phyloP scores from a whole-genome alignment of 2,113 vertebrate genomes.

The Redunca redunca region DNA sequence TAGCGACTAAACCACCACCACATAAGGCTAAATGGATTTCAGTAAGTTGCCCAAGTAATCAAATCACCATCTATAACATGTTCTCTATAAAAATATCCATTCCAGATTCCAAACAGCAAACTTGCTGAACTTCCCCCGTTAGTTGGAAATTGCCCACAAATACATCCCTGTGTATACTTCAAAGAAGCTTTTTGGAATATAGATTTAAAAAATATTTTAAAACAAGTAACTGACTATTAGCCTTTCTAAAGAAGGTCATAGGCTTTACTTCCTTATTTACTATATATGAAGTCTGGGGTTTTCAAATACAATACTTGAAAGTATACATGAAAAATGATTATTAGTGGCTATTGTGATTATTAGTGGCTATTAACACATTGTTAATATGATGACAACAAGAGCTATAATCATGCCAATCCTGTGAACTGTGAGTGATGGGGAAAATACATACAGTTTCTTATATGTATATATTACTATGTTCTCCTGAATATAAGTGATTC shows the following conservation, averaged over 20 bases:
- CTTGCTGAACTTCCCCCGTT: not conserved
- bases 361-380: not conserved
- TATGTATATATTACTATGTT: not conserved
- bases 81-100: not conserved
- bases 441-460: conserved; percentile 22
- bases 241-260: not conserved
- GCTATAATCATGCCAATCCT: not conserved
- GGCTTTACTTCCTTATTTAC: not conserved
- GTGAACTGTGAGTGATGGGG: not conserved
- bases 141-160: not conserved
- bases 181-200: not conserved
- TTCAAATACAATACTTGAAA: conserved; percentile 28
- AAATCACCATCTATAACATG: not conserved
- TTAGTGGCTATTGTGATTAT: not conserved
- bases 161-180: not conserved
- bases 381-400: not conserved
- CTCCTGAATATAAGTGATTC: conserved; percentile 17
- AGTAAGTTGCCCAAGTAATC: not conserved
- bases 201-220: not conserved
- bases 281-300: not conserved
- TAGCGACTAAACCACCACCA: not conserved
- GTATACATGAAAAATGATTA: not conserved
- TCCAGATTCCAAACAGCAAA: conserved; percentile 31
- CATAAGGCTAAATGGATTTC: not conserved
- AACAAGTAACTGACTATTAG: not conserved